Conservation (phyloP, 2,888 invertebrate species). For the Epinotia bilunana region DNA sequence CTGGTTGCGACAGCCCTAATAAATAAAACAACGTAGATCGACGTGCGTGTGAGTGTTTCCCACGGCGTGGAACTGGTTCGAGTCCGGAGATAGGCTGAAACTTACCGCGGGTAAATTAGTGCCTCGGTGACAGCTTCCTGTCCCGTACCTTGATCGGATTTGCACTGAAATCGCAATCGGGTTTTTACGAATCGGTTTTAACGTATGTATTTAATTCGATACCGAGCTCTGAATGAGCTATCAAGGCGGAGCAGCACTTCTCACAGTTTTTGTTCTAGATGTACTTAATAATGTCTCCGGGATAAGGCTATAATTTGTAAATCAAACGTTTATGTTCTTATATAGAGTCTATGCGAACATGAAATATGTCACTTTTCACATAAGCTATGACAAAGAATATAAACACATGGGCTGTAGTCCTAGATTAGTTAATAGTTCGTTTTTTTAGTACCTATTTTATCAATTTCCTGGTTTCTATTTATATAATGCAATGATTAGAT, state of each 20-base stretch:
- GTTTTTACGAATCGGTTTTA: slow-evolving; percentile 43
- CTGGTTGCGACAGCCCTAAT: slow-evolving; percentile 66
- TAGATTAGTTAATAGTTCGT: too few relatives aligned
- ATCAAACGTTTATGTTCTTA: too few relatives aligned
- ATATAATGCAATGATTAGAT: too few relatives aligned
- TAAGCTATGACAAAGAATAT: too few relatives aligned
- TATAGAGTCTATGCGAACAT: neutral
- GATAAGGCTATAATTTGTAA: neutral
- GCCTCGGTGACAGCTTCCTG: slow-evolving; percentile 80
- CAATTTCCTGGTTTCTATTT: too few relatives aligned
- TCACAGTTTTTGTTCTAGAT: slow-evolving; percentile 8
- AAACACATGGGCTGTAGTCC: too few relatives aligned
- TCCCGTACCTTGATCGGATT: slow-evolving; percentile 63
- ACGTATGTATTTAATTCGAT: slow-evolving; percentile 22
- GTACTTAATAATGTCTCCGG: neutral
- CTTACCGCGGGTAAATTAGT: slow-evolving; percentile 79
- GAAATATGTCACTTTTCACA: neutral
- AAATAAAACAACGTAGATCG: slow-evolving; percentile 75
- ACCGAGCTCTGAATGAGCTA: slow-evolving; percentile 22
- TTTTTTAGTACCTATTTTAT: too few relatives aligned
- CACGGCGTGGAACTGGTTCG: slow-evolving; percentile 82
- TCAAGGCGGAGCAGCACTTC: slow-evolving; percentile 13
- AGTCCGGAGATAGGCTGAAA: slow-evolving; percentile 76
- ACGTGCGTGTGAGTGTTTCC: slow-evolving; percentile 77
- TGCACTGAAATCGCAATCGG: slow-evolving; percentile 52